Evolutionary conservation across 1,140 invertebrate species (phyloP).

Genomic region (Lerema accius): DNA sequence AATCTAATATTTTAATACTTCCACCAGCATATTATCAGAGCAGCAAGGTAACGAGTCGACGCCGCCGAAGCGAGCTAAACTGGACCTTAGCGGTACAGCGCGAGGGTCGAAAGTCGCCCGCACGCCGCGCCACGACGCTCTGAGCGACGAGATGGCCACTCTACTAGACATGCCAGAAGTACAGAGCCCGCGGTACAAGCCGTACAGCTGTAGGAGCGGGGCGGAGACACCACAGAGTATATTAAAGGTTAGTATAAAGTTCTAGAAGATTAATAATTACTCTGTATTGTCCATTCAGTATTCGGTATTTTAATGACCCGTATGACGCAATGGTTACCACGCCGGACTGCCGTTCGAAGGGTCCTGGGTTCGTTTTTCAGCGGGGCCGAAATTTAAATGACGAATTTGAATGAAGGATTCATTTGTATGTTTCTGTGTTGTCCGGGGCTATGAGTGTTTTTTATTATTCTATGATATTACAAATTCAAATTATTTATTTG

Average conservation of each 20-base stretch:
- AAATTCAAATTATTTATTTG: no score
- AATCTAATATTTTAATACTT: neutral
- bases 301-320: no score
- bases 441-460: no score
- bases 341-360: no score
- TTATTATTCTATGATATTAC: no score
- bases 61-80: constrained; percentile 57
- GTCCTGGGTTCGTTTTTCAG: no score
- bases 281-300: no score
- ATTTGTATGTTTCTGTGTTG: no score
- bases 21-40: constrained; percentile 45
- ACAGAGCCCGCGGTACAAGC: constrained; percentile 42
- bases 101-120: constrained; percentile 36
- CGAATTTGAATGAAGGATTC: no score
- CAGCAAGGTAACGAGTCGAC: constrained; percentile 45
- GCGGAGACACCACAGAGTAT: constrained; percentile 74
- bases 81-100: constrained; percentile 40
- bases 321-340: no score
- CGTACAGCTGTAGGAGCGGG: constrained; percentile 38
- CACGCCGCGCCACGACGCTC: constrained; percentile 37
- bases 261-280: no score
- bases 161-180: constrained; percentile 63
- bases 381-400: no score
- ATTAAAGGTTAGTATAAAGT: constrained; percentile 58
- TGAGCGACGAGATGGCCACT: constrained; percentile 58